phyloP scores from a whole-genome alignment of 2,888 invertebrate species.

The Macrosoma leucophasiata region DNA sequence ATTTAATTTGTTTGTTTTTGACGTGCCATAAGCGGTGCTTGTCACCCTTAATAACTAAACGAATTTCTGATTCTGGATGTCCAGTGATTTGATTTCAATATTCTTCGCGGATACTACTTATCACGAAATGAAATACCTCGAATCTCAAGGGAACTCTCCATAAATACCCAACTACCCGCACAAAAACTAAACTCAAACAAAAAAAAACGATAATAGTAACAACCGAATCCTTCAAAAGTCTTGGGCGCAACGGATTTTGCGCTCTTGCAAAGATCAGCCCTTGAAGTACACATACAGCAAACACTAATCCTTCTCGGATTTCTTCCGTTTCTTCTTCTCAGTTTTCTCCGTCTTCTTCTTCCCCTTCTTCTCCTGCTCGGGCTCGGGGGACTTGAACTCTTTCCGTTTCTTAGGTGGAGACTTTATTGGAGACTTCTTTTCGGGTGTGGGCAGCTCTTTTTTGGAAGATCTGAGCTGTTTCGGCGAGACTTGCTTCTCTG shows the following conservation, averaged over 20 bases:
- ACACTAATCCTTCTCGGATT: constrained; percentile 67
- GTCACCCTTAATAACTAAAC: too few species aligned
- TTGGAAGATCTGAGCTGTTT: constrained; percentile 56
- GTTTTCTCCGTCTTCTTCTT: constrained; percentile 36
- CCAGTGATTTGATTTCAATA: too few species aligned
- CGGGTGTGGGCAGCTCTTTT: constrained; percentile 39
- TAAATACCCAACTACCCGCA: too few species aligned
- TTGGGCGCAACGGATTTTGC: constrained; percentile 21
- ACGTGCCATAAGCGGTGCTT: too few species aligned
- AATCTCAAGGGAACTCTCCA: too few species aligned
- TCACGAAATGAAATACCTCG: too few species aligned
- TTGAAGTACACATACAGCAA: constrained; percentile 56
- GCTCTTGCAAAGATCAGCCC: constrained; percentile 30
- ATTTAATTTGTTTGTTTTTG: too few species aligned
- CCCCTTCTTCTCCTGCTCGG: constrained; percentile 38
- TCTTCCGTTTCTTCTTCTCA: constrained; percentile 48
- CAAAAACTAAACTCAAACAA: too few species aligned
- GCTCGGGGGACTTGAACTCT: constrained; percentile 42
- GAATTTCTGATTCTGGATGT: too few species aligned
- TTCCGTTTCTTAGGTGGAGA: constrained; percentile 54
- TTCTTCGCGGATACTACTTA: too few species aligned
- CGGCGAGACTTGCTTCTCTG: constrained; percentile 45
- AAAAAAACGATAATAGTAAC: too few species aligned
- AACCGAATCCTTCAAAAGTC: constrained; percentile 20
- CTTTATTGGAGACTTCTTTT: constrained; percentile 45